Percentiles rank a stretch among this genome's conserved stretches.
Evolutionary conservation across 2,888 invertebrate genomes (phyloP).

Genomic region (Agapostemon virescens): DNA sequence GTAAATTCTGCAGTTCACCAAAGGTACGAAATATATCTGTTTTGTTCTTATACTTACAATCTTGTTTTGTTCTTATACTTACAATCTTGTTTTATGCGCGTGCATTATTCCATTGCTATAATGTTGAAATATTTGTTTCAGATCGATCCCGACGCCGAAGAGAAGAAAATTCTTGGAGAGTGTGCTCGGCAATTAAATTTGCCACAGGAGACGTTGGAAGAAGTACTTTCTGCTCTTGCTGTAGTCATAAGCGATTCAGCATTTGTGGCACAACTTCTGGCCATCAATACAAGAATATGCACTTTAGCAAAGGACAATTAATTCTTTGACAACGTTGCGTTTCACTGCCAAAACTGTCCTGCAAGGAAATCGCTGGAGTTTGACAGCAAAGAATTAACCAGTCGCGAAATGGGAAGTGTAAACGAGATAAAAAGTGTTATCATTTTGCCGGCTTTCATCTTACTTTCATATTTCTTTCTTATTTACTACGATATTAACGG

Average conservation of each 20-base stretch:
- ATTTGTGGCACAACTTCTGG: conserved; percentile 88
- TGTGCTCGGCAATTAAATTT: conserved; percentile 89
- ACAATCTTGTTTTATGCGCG: not conserved
- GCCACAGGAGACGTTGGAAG: conserved; percentile 83
- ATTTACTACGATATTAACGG: conserved; percentile 57
- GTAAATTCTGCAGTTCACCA: conserved; percentile 83
- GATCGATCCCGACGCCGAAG: conserved; percentile 79
- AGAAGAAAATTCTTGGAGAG: conserved; percentile 84
- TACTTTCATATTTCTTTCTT: conserved; percentile 70
- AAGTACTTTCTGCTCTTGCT: conserved; percentile 85
- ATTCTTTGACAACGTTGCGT: conserved; percentile 72
- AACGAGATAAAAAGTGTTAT: conserved; percentile 63
- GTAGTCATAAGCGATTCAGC: conserved; percentile 86
- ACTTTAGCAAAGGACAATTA: conserved; percentile 88
- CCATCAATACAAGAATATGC: conserved; percentile 91
- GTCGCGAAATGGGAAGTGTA: conserved; percentile 66
- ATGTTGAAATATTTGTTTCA: not conserved
- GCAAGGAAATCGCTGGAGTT: not conserved
- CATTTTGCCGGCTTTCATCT: conserved; percentile 76
- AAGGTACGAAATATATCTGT: conserved; percentile 81
- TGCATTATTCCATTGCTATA: not conserved
- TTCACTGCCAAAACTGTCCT: not conserved
- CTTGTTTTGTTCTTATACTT: too few relatives aligned
- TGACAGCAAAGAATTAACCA: conserved; percentile 49
- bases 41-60: not conserved